Conservation (phyloP, 2,797 vertebrate species). For the Hafferia zeledoni region DNA sequence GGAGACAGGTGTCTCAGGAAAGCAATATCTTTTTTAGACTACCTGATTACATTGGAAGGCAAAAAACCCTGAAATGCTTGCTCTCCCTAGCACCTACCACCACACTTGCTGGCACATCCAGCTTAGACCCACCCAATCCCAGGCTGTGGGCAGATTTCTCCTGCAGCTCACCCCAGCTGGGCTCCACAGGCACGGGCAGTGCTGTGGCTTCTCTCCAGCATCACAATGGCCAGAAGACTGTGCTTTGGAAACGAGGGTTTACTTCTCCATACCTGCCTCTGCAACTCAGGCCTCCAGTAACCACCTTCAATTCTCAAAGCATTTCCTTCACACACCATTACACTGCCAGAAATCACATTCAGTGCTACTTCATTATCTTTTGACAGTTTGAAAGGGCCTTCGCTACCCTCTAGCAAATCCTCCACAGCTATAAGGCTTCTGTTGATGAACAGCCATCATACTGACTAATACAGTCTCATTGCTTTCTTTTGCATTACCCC, state of each 20-base stretch:
- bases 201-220: not conserved
- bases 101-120: not conserved
- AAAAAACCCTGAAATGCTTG: not conserved
- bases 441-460: not conserved
- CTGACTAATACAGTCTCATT: not conserved
- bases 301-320: not conserved
- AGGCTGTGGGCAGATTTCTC: not conserved
- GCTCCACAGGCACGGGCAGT: not conserved
- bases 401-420: not conserved
- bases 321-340: not conserved
- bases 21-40: not conserved
- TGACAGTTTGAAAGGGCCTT: not conserved
- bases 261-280: not conserved
- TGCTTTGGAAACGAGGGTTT: not conserved
- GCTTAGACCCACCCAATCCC: not conserved
- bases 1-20: not conserved
- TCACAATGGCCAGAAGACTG: not conserved
- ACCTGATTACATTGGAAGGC: not conserved
- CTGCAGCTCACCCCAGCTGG: not conserved
- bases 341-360: not conserved
- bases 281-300: not conserved
- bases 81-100: not conserved
- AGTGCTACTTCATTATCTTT: not conserved
- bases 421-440: not conserved
- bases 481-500: conserved; percentile 6